A percentile compares a stretch with the other conserved stretches of the same genome.
Evolutionary conservation across 2,797 vertebrate genomes (phyloP).

Genomic region (Galaxias olidus): DNA sequence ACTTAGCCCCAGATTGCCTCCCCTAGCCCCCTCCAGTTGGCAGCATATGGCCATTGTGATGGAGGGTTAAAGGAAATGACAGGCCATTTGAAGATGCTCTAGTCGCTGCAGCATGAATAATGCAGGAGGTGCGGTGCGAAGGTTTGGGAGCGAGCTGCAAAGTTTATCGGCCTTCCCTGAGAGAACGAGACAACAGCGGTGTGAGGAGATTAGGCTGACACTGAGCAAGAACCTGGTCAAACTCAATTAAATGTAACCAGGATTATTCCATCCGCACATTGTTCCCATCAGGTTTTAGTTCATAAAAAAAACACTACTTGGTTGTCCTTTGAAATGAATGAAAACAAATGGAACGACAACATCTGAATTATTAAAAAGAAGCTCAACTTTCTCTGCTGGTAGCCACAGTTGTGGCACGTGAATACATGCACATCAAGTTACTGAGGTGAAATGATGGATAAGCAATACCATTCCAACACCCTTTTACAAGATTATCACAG

Average conservation of each 20-base stretch:
- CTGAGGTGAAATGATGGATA: slow-evolving; percentile 46
- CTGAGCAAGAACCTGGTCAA: slow-evolving; percentile 64
- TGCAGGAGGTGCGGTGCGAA: slow-evolving; percentile 76
- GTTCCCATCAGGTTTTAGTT: slow-evolving; percentile 57
- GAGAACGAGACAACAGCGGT: slow-evolving; percentile 67
- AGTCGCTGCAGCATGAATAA: slow-evolving; percentile 82
- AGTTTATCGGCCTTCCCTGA: slow-evolving; percentile 76
- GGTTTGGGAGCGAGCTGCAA: slow-evolving; percentile 77
- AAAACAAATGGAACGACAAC: slow-evolving; percentile 42
- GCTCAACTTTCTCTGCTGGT: slow-evolving; percentile 30
- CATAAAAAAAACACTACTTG: slow-evolving; percentile 53
- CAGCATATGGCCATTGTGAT: slow-evolving; percentile 82
- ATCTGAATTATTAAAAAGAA: slow-evolving; percentile 60
- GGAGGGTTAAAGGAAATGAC: slow-evolving; percentile 85
- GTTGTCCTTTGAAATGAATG: slow-evolving; percentile 43
- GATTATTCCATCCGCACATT: slow-evolving; percentile 64
- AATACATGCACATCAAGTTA: slow-evolving; percentile 56
- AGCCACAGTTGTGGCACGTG: slow-evolving; percentile 30
- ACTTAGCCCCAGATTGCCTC: slow-evolving; percentile 18
- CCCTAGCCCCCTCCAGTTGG: slow-evolving; percentile 40
- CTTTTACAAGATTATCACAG: slow-evolving; percentile 16
- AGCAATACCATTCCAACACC: slow-evolving; percentile 48
- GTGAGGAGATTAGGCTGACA: slow-evolving; percentile 66
- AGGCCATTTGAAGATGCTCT: slow-evolving; percentile 81
- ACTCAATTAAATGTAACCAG: slow-evolving; percentile 70